phyloP scores from a whole-genome alignment of 2,113 vertebrate genomes.

The Cynocephalus volans region DNA sequence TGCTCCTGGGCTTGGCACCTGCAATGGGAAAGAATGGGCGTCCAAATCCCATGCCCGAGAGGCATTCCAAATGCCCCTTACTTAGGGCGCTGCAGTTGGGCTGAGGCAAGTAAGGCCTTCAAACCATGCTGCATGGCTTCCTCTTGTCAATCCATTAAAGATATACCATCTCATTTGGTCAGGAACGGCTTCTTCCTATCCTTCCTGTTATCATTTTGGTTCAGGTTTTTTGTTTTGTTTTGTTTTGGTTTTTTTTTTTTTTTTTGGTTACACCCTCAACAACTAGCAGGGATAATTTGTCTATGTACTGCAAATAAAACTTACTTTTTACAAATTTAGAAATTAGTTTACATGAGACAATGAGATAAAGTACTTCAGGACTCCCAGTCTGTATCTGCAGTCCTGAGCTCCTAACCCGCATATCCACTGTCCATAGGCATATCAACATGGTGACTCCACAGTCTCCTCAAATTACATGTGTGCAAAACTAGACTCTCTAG shows the following conservation, averaged over 20 bases:
- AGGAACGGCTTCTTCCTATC: not conserved
- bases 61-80: not conserved
- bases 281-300: not conserved
- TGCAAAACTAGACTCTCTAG: not conserved
- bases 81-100: not conserved
- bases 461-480: not conserved
- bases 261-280: not conserved
- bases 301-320: not conserved
- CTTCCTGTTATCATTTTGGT: not conserved
- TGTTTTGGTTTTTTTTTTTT: not conserved
- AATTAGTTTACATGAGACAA: not conserved
- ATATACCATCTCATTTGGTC: not conserved
- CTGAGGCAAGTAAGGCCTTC: not conserved
- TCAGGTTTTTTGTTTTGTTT: not conserved
- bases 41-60: not conserved
- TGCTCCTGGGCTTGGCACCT: not conserved
- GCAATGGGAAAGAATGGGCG: not conserved
- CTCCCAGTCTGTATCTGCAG: not conserved
- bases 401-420: not conserved
- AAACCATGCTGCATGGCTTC: not conserved
- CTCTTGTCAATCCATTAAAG: not conserved
- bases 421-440: not conserved
- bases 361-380: not conserved
- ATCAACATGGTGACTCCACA: not conserved
- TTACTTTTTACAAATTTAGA: not conserved